These are phyloP conservation scores for Agonopterix heracliana DNA, from an alignment of 2,888 invertebrate species.

Conservation along the genomic window DNA sequence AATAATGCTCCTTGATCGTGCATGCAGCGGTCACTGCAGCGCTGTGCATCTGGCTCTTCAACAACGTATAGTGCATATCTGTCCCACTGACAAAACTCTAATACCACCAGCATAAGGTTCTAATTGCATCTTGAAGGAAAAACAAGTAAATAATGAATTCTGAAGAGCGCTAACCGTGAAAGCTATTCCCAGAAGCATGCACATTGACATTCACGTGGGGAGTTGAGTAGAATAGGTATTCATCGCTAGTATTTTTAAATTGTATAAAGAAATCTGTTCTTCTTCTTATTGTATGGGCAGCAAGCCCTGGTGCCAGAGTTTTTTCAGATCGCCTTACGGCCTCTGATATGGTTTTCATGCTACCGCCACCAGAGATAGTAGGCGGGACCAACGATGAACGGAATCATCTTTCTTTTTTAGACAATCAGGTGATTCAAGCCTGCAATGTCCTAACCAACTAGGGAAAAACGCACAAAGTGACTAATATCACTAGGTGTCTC, in stretches of 20 bases:
- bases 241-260: background rate
- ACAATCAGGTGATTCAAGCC: too few relatives aligned
- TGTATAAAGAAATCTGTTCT: too few relatives aligned
- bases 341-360: too few relatives aligned
- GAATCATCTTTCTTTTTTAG: too few relatives aligned
- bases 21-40: conserved; percentile 28
- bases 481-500: too few relatives aligned
- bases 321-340: too few relatives aligned
- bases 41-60: conserved; percentile 41
- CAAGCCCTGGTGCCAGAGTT: too few relatives aligned
- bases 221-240: conserved; percentile 15
- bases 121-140: conserved; percentile 33
- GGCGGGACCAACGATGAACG: too few relatives aligned
- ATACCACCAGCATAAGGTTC: conserved; percentile 27
- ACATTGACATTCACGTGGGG: conserved; percentile 36
- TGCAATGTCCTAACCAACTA: too few relatives aligned
- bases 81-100: background rate
- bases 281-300: too few relatives aligned
- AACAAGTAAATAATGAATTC: conserved; percentile 48
- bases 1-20: conserved; percentile 47
- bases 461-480: too few relatives aligned
- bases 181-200: conserved; percentile 57
- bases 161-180: conserved; percentile 53
- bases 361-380: too few relatives aligned
- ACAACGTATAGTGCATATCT: background rate